Evolutionary conservation across 2,113 vertebrate species (phyloP), one percentile per base, ranked within the genome.

Genomic region (Gymnobelideus leadbeateri): DNA sequence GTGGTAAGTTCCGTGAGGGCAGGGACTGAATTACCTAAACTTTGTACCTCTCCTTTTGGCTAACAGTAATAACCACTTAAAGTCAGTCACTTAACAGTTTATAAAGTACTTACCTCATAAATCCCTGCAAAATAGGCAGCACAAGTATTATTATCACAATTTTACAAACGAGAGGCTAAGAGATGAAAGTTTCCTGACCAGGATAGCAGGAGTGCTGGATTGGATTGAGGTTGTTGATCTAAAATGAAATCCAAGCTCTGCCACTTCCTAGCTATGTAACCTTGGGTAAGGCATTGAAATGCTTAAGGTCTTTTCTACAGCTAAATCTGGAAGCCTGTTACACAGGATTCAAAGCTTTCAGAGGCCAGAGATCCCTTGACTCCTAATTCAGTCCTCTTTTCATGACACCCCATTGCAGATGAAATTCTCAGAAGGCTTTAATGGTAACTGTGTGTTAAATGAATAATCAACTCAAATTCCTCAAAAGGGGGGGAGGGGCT

Each of bases 401-500:
- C 28, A 61, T 61, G 57, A 61, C 37, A 19, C 37, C n/a, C 37
- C n/a, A 21, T 8, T 77, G 14, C 16, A 77, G 37, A n/a, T 77
- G 6, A 77, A 43, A 21, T 37, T 77, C 19, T n/a, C 16, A 77
- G 16, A 43, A 77, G 16, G 16, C 1, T 16, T 77, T 77, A 77
- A 43, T 21, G 37, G 31, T 68, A 68, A 77, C 37, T 77, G 31
- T n/a, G 31, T 61, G 57, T 61, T 68, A 68, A 68, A 68, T 68
- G 31, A 68, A 68, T 37, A 68, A 68, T 14, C 19, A 77, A n/a
- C 19, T 77, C 37, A 77, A n/a, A 43, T 77, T 77, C 37, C 37
- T 77, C n/a, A 21, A 21, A 19, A n/a, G 6, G 4, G 1, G 5
- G 14, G 0, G 5, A 16, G 4, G 61, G 25, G 31, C 7, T 43